Evolutionary conservation across 2,797 vertebrate species (phyloP), one percentile per base, ranked within the genome.

Genomic region (Sebastiscus tertius): DNA sequence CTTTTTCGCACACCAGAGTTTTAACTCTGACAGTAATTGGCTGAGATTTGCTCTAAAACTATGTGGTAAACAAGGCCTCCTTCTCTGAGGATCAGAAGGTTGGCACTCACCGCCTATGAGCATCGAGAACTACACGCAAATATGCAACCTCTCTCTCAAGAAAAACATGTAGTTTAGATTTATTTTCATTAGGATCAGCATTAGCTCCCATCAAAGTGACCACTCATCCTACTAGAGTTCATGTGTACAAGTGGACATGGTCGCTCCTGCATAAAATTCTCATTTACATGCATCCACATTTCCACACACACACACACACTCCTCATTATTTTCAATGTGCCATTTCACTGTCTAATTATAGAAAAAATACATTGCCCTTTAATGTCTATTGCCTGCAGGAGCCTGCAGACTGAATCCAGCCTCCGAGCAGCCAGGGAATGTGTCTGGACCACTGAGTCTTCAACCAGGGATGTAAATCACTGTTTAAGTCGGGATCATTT

Each of bases 381-480:
- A 62, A 88, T 75, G 75, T 85, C 34, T 79, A 9, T 58, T 34
- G 63, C 81, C 81, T 58, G 63, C 73, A 69, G 34, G 16, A 84
- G 54, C 7, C 66, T 75, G 58, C 62, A 85, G 77, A 84, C 75
- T 64, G 22, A 75, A 76, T 33, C 46, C 56, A 63, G 72, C 70
- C 36, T 59, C 54, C 66, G 54, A 72, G 78, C 75, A 24, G 59
- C 24, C 33, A 4, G 27, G 75, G 76, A 87, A 75, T 72, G 58
- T 20, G 70, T 86, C 79, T 86, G 83, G 61, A 82, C 83, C 86
- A 84, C 75, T 80, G 84, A 80, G 54, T 78, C 89, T 83, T 77
- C 75, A 82, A 71, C 26, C 75, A 59, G 65, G 68, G 83, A 81
- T 71, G 85, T 90, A 90, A 92, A 92, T 92, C 87, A 84, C 72